These are phyloP conservation scores for Lypha dubia DNA, from an alignment of 2,888 invertebrate species.

Conservation along the genomic window DNA sequence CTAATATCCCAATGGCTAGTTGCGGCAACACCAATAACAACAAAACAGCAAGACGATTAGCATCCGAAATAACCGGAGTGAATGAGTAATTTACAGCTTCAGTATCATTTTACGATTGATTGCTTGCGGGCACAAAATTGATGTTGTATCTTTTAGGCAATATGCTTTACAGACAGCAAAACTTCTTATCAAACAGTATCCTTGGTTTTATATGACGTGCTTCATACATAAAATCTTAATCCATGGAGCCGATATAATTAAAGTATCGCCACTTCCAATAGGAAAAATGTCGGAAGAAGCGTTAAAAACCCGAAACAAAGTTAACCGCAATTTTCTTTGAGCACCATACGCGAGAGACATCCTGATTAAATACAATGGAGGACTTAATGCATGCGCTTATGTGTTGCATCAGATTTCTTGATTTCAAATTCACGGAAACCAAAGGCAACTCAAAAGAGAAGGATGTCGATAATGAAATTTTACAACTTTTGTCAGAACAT, in stretches of 20 bases:
- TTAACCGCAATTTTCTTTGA: not conserved
- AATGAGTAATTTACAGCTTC: too few species aligned
- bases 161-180: conserved; percentile 31
- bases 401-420: not conserved
- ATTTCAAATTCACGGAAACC: too few species aligned
- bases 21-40: conserved; percentile 60
- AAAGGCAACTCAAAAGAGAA: too few species aligned
- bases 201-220: conserved; percentile 65
- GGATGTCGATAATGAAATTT: too few species aligned
- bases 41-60: conserved; percentile 35
- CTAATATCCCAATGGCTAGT: too few species aligned
- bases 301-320: not conserved
- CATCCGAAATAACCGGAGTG: conserved; percentile 44
- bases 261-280: conserved; percentile 6
- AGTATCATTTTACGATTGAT: too few species aligned
- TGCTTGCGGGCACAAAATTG: too few species aligned
- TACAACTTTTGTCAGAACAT: too few species aligned
- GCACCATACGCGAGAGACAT: not conserved
- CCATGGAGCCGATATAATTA: too few species aligned
- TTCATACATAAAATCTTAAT: too few species aligned
- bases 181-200: conserved; percentile 60
- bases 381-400: too few species aligned
- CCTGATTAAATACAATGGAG: not conserved
- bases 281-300: conserved; percentile 7
- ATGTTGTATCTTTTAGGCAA: conserved; percentile 48